phyloP scores from a whole-genome alignment of 2,888 invertebrate genomes.

The Strigamia transsilvanica region DNA sequence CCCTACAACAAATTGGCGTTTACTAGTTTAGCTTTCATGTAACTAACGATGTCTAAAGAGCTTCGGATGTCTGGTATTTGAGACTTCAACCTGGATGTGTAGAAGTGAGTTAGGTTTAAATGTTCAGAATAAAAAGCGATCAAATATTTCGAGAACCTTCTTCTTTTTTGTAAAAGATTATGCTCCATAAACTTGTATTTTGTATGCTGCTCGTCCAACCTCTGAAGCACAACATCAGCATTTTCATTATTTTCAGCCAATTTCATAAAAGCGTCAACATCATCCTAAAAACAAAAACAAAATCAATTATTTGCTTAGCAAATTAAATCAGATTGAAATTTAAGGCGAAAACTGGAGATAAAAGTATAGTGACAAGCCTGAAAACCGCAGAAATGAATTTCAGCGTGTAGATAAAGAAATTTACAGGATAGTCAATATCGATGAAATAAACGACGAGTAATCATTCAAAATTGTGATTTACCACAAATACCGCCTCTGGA shows the following conservation, averaged over 20 bases:
- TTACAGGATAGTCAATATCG: neutral
- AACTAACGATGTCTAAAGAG: slow-evolving; percentile 89
- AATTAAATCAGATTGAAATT: neutral
- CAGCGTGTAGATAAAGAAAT: neutral
- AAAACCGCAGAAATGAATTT: neutral
- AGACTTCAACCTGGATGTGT: slow-evolving; percentile 72
- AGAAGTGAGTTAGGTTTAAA: slow-evolving; percentile 39
- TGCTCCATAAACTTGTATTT: slow-evolving; percentile 98
- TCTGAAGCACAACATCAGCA: slow-evolving; percentile 84
- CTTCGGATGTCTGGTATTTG: slow-evolving; percentile 95
- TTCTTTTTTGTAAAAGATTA: slow-evolving; percentile 85
- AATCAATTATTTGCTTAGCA: neutral
- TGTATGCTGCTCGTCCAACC: slow-evolving; percentile 89
- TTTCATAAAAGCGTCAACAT: slow-evolving; percentile 93
- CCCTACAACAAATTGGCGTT: neutral
- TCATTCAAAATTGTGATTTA: slow-evolving; percentile 64
- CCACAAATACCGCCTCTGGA: slow-evolving; percentile 87
- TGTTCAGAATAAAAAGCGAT: neutral
- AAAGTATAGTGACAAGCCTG: too few relatives aligned
- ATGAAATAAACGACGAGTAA: too few relatives aligned
- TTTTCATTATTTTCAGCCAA: slow-evolving; percentile 80
- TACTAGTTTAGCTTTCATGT: slow-evolving; percentile 79
- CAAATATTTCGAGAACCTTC: slow-evolving; percentile 67
- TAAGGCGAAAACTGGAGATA: neutral
- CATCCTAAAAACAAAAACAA: slow-evolving; percentile 70